These are phyloP conservation scores for Apeltes quadracus DNA, from an alignment of 2,113 vertebrate genomes.

Conservation along the genomic window DNA sequence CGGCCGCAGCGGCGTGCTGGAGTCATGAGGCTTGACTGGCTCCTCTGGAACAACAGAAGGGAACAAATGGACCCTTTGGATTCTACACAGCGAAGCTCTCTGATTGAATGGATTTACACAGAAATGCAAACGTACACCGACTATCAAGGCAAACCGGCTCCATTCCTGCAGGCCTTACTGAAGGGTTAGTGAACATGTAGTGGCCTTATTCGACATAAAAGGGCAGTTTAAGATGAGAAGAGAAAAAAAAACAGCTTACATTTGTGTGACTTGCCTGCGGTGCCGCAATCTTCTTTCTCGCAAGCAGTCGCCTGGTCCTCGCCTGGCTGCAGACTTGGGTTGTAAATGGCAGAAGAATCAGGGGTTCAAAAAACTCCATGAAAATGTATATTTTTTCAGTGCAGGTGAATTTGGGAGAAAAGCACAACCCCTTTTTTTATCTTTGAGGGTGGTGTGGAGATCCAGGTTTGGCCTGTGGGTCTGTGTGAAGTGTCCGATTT, in stretches of 20 bases:
- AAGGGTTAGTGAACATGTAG: background rate
- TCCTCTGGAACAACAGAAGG: background rate
- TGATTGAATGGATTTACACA: background rate
- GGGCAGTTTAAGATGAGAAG: background rate
- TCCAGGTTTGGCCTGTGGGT: too few species aligned
- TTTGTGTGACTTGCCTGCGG: slow-evolving; percentile 33
- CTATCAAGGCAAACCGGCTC: background rate
- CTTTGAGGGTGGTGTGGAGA: too few species aligned
- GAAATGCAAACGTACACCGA: background rate
- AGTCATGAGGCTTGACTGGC: background rate
- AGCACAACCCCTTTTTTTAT: background rate
- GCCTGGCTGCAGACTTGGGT: slow-evolving; percentile 56
- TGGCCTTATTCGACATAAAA: background rate
- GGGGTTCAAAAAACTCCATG: background rate
- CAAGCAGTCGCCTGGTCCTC: slow-evolving; percentile 72
- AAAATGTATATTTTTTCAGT: background rate
- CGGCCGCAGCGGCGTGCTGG: slow-evolving; percentile 67
- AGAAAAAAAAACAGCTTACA: slow-evolving; percentile 52
- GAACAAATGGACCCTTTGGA: background rate
- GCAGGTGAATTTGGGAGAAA: background rate
- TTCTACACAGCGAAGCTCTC: background rate
- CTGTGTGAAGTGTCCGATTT: too few species aligned
- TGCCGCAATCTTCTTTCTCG: slow-evolving; percentile 62
- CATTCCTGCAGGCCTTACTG: background rate
- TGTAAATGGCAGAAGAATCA: slow-evolving; percentile 13